Conservation (phyloP, 2,888 invertebrate genomes). For the Tenthredo mesomela region DNA sequence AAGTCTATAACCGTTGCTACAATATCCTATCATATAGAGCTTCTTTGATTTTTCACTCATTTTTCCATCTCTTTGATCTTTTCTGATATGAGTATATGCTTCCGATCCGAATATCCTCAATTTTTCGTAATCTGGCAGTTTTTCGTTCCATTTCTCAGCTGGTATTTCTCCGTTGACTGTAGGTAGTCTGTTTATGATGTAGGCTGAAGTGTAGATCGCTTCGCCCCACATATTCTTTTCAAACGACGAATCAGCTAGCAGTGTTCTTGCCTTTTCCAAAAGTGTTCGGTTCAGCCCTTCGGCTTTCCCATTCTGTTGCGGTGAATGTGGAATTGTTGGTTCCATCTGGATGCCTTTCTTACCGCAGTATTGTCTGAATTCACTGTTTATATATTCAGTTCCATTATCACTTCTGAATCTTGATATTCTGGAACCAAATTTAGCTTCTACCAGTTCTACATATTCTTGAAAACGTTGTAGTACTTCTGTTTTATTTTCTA, state of each 20-base stretch:
- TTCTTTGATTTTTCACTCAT: constrained; percentile 52
- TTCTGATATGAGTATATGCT: constrained; percentile 42
- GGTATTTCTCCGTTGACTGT: constrained; percentile 48
- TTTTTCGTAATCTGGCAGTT: constrained; percentile 53
- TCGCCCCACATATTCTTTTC: constrained; percentile 46
- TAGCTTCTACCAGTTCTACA: constrained; percentile 55
- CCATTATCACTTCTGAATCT: constrained; percentile 61
- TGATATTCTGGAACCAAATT: constrained; percentile 58
- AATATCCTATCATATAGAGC: constrained; percentile 52
- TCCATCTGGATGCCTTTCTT: constrained; percentile 58
- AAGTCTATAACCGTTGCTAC: constrained; percentile 60
- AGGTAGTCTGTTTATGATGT: constrained; percentile 43
- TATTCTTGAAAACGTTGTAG: constrained; percentile 58
- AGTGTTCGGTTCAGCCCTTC: constrained; percentile 56
- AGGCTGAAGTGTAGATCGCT: constrained; percentile 43
- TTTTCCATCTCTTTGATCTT: constrained; percentile 47
- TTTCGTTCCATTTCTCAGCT: constrained; percentile 55
- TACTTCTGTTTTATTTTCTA: constrained; percentile 61
- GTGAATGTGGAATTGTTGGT: constrained; percentile 55
- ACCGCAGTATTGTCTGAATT: constrained; percentile 56
- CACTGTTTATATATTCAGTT: neutral
- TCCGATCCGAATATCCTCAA: constrained; percentile 55
- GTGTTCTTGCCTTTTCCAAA: constrained; percentile 19
- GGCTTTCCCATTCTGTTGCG: constrained; percentile 56
- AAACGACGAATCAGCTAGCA: neutral